Conservation (phyloP, 1,140 invertebrate genomes). For the Drosophila virilis region DNA sequence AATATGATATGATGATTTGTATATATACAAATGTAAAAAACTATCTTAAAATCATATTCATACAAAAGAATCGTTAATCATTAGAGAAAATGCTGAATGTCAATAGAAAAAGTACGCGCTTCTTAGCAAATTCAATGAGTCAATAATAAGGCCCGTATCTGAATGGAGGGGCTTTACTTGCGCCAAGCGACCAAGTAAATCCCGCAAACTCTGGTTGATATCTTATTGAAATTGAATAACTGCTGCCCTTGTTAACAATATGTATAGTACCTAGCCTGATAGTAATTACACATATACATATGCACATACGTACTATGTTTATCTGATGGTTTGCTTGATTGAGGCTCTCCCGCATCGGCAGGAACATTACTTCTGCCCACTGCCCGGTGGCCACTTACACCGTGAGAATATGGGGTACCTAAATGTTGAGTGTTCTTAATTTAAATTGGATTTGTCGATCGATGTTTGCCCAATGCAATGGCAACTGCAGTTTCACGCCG, state of each 20-base stretch:
- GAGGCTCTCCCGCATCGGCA: slow-evolving; percentile 33
- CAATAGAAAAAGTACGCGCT: too few relatives aligned
- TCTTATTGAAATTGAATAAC: not conserved
- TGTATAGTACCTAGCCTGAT: not conserved
- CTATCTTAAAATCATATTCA: too few relatives aligned
- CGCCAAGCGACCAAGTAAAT: not conserved
- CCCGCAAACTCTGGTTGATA: slow-evolving; percentile 6
- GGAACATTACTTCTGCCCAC: slow-evolving; percentile 26
- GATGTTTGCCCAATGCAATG: slow-evolving; percentile 27
- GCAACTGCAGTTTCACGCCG: slow-evolving; percentile 44
- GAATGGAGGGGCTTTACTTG: not conserved
- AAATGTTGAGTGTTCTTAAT: slow-evolving; percentile 58
- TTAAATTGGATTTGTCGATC: slow-evolving; percentile 78
- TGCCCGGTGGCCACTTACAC: slow-evolving; percentile 8
- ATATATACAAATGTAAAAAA: too few relatives aligned
- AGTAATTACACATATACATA: not conserved
- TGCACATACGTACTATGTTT: too few relatives aligned
- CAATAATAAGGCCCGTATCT: not conserved
- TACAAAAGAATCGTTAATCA: too few relatives aligned
- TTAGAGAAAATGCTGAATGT: too few relatives aligned
- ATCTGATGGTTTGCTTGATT: slow-evolving; percentile 12
- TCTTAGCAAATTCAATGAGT: not conserved
- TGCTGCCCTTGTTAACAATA: slow-evolving; percentile 12
- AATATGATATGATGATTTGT: too few relatives aligned
- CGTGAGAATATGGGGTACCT: slow-evolving; percentile 50